Percentiles rank a stretch among this genome's conserved stretches.
These are phyloP conservation scores for Amaurobius ferox DNA, from an alignment of 2,888 invertebrate genomes.

Conservation along the genomic window DNA sequence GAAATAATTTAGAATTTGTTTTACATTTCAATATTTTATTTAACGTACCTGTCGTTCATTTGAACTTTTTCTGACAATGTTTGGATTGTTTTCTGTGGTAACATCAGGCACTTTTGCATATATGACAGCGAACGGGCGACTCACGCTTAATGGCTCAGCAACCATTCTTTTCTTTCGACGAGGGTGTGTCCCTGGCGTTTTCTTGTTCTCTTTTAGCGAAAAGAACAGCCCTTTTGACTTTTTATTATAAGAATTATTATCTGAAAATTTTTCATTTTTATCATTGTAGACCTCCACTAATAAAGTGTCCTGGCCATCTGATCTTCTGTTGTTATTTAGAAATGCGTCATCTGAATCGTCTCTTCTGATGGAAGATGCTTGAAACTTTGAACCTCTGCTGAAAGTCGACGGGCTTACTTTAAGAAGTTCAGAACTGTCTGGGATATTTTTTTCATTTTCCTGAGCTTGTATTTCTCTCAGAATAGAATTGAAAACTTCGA, in stretches of 20 bases:
- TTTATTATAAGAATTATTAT: constrained; percentile 38
- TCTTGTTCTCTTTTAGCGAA: constrained; percentile 15
- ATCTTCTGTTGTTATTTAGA: constrained; percentile 5
- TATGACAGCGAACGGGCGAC: constrained; percentile 49
- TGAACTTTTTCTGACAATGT: background rate
- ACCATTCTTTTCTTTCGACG: constrained; percentile 35
- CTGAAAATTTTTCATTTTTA: background rate
- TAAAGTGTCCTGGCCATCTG: constrained; percentile 79
- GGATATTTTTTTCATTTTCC: background rate
- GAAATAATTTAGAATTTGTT: too few species aligned
- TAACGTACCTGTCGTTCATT: constrained; percentile 19
- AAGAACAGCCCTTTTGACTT: constrained; percentile 49
- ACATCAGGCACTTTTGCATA: constrained; percentile 58
- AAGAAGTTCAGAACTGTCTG: background rate
- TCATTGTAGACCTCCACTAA: constrained; percentile 53
- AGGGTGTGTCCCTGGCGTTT: constrained; percentile 30
- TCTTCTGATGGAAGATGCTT: background rate
- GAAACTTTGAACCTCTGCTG: constrained; percentile 42
- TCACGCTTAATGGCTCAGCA: background rate
- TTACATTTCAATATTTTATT: background rate
- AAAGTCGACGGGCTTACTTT: constrained; percentile 39
- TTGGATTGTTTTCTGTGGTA: background rate
- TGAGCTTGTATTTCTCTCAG: constrained; percentile 35
- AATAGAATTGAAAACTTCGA: constrained; percentile 50
- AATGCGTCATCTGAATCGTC: background rate